Evolutionary conservation across 2,797 vertebrate species (phyloP).

Genomic region (Euthynnus affinis): DNA sequence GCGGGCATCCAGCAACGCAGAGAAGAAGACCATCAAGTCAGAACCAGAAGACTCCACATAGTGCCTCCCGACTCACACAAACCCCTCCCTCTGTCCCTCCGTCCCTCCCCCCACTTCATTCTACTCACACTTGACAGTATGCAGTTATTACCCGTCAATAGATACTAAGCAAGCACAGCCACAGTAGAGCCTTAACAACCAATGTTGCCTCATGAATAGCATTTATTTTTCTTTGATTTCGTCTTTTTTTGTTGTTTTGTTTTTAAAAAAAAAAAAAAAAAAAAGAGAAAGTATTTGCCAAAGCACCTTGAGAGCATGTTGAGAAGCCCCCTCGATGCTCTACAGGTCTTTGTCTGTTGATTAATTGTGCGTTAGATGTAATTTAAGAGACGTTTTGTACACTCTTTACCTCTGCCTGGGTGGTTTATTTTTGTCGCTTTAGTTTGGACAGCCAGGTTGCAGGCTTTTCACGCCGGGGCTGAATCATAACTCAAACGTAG

Average conservation of each 20-base stretch:
- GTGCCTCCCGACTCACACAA: conserved; percentile 76
- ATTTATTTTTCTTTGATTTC: conserved; percentile 81
- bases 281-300: conserved; percentile 82
- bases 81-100: conserved; percentile 3
- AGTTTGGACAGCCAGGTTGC: conserved; percentile 47
- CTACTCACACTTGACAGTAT: conserved; percentile 81
- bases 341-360: conserved; percentile 84
- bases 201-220: conserved; percentile 95
- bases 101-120: conserved; percentile 46
- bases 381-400: conserved; percentile 84
- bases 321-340: conserved; percentile 59
- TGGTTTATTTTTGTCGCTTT: conserved; percentile 54
- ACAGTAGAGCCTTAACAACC: conserved; percentile 99
- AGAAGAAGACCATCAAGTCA: conserved; percentile 97
- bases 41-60: conserved; percentile 99
- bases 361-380: conserved; percentile 84
- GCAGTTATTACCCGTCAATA: conserved; percentile 81
- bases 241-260: conserved; percentile 65
- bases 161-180: conserved; percentile 91
- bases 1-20: conserved; percentile 89
- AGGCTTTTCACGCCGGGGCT: conserved; percentile 53
- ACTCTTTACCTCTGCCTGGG: conserved; percentile 66
- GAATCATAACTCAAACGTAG: conserved; percentile 58
- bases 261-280: no score
- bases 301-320: conserved; percentile 83